Percentiles rank a stretch among this genome's conserved stretches.
Evolutionary conservation across 37 sponge, comb jelly and placozoan species (phyloP).

Genomic region (Diacarnus erythraeanus): DNA sequence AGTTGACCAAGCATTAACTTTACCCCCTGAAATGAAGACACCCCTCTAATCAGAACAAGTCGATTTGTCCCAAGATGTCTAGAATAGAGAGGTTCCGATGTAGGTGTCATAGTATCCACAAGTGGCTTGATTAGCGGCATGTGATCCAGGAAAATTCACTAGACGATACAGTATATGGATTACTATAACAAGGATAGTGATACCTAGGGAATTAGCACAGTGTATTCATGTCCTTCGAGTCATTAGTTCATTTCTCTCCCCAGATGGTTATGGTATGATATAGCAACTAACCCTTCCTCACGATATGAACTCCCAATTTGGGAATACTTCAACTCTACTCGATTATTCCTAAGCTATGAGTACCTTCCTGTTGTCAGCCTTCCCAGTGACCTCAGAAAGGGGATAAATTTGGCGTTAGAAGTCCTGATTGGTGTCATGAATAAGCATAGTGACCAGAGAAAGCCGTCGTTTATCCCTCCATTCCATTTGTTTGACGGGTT

Average conservation of each 20-base stretch:
- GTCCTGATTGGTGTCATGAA: conserved; percentile 38
- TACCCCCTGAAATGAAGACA: no score
- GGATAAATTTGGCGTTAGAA: conserved; percentile 48
- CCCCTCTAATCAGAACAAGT: no score
- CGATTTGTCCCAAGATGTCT: no score
- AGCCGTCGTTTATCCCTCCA: conserved; percentile 8
- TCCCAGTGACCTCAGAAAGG: conserved; percentile 11
- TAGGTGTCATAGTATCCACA: no score
- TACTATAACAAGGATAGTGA: no score
- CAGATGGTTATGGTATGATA: conserved; percentile 53
- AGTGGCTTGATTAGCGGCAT: no score
- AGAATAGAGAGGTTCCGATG: no score
- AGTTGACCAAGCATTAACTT: no score
- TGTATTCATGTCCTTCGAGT: no score
- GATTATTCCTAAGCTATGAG: conserved; percentile 22
- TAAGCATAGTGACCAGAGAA: background rate
- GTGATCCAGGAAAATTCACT: no score
- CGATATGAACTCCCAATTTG: conserved; percentile 36
- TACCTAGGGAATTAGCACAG: no score
- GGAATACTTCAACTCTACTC: conserved; percentile 58
- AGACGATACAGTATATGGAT: no score
- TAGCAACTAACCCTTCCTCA: conserved; percentile 25
- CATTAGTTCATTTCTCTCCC: background rate
- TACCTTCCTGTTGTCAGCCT: conserved; percentile 26
- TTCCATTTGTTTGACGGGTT: conserved; percentile 56